phyloP scores from a whole-genome alignment of 2,113 vertebrate species.

The Tachysurus vachellii region DNA sequence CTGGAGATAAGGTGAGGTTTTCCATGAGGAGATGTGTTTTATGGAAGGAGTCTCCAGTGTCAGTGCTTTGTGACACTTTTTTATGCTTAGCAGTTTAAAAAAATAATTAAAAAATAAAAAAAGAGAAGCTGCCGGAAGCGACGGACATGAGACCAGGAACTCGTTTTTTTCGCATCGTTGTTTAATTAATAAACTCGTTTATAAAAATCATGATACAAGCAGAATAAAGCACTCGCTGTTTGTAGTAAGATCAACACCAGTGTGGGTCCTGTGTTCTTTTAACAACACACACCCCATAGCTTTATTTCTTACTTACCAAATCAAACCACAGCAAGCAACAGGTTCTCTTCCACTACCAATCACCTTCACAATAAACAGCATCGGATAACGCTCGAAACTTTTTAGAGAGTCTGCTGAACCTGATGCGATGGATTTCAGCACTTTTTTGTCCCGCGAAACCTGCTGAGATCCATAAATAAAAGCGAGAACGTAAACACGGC shows the following conservation, averaged over 20 bases:
- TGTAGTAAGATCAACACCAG: background rate
- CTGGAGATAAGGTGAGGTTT: background rate
- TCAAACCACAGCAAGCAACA: background rate
- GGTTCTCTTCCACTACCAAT: background rate
- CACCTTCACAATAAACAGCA: background rate
- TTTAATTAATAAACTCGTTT: background rate
- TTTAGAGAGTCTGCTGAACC: background rate
- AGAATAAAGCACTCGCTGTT: background rate
- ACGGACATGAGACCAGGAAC: background rate
- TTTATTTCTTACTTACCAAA: background rate
- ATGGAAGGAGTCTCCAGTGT: background rate
- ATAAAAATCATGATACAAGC: background rate
- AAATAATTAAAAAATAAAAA: background rate
- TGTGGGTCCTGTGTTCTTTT: background rate
- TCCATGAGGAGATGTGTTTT: background rate
- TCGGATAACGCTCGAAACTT: background rate
- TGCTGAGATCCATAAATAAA: conserved; percentile 31
- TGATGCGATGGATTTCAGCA: background rate
- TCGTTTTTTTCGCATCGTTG: background rate
- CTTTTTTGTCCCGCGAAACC: background rate
- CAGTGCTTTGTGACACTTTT: background rate
- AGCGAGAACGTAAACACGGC: conserved; percentile 18
- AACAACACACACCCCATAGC: background rate
- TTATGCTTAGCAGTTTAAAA: background rate
- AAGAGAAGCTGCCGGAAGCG: background rate